Base-by-base conservation (phyloP, 2,888 invertebrate species). In the Trichogramma evanescens region DNA sequence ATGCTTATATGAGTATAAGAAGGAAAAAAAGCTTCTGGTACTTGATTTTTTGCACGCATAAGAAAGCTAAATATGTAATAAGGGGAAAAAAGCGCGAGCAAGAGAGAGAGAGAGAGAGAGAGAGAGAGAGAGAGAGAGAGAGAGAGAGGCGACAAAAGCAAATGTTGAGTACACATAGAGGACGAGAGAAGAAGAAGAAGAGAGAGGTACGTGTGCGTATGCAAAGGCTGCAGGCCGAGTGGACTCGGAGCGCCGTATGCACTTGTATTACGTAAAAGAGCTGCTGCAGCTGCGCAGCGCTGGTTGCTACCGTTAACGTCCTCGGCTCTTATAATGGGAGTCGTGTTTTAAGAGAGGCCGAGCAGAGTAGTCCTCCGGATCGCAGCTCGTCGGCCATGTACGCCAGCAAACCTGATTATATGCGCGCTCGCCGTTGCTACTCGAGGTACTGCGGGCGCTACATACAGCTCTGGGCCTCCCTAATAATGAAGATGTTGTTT, bases 401-500 rank as follows among this genome's bases (percentile, higher is more conserved):
- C 26, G 26, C 26, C 26, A 2, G 26, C 26, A 26, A 26, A 26
- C 26, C 26, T 26, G 26, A 26, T 26, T 26, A 26, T 26, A 26
- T 26, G 26, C 26, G 26, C 26, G 26, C 26, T 26, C 26, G 26
- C 26, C 26, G 26, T 26, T 26, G 26, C 26, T 26, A 26, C 26
- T 26, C 26, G 2, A 26, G 26, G 26, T 26, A 26, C 2, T 26
- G 26, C 26, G 2, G 26, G 26, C 26, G 26, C 26, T 26, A 26
- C 26, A 3, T 55, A 51, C 48, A 13, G 13, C 13, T 13, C 13
- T n/a, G 52, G 41, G 8, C 50, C 40, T 49, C 51, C 70, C 74
- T 73, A 74, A 76, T 77, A 77, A 77, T 77, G 75, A 77, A 77
- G 77, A 76, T 77, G 77, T 77, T 72, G 74, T 72, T 75, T 77